These are phyloP conservation scores for Drosophila biarmipes DNA, from an alignment of 1,140 invertebrate species.

Conservation along the genomic window DNA sequence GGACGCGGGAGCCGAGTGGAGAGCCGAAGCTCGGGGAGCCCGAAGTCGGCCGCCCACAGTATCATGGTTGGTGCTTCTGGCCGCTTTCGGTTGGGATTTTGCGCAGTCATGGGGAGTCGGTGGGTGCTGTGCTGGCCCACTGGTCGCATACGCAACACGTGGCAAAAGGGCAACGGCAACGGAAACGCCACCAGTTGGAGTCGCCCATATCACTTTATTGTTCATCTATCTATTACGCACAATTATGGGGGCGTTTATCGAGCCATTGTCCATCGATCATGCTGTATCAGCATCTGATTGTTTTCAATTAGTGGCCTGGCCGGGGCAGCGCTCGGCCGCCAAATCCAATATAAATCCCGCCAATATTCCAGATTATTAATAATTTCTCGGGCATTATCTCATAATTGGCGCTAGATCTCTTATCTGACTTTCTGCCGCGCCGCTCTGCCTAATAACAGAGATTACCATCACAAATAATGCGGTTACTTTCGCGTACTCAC, in stretches of 20 bases:
- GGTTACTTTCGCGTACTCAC: slow-evolving; percentile 15
- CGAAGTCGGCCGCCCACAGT: slow-evolving; percentile 55
- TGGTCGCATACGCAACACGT: slow-evolving; percentile 72
- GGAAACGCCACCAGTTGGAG: too few relatives aligned
- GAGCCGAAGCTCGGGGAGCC: slow-evolving; percentile 11
- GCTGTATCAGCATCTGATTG: slow-evolving; percentile 68
- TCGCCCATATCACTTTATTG: slow-evolving; percentile 54
- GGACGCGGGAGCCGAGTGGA: slow-evolving; percentile 13
- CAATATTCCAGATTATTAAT: slow-evolving; percentile 52
- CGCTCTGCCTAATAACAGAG: slow-evolving; percentile 21
- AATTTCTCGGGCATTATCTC: slow-evolving; percentile 57
- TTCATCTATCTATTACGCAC: slow-evolving; percentile 73
- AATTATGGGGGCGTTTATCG: slow-evolving; percentile 58
- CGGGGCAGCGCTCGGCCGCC: slow-evolving; percentile 52
- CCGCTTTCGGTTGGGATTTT: slow-evolving; percentile 49
- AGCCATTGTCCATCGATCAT: slow-evolving; percentile 56
- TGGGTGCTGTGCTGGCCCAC: slow-evolving; percentile 34
- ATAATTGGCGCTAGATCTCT: slow-evolving; percentile 58
- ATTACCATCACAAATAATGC: slow-evolving; percentile 14
- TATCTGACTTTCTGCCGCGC: slow-evolving; percentile 23
- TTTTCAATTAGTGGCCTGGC: slow-evolving; percentile 67
- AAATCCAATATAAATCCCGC: slow-evolving; percentile 74
- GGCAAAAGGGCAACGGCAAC: slow-evolving; percentile 34
- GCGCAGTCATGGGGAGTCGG: slow-evolving; percentile 59
- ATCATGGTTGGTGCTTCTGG: slow-evolving; percentile 8